phyloP scores from a whole-genome alignment of 2,888 invertebrate genomes.

The Cyrtodaria siliqua region DNA sequence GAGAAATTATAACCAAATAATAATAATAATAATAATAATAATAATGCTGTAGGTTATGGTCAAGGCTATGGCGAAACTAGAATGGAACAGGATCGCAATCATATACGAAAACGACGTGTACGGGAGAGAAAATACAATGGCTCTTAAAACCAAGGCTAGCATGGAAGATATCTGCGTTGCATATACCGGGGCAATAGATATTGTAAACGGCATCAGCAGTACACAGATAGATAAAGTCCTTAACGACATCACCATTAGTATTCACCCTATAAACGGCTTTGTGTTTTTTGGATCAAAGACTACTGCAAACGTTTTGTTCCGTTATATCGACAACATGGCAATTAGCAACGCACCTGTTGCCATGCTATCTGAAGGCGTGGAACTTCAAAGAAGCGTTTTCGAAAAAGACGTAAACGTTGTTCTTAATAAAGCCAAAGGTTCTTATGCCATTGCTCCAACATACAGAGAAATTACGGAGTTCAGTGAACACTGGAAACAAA shows the following conservation, averaged over 20 bases:
- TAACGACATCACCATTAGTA: slow-evolving; percentile 2
- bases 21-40: too few relatives aligned
- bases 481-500: slow-evolving; percentile 28
- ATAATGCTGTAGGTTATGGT: slow-evolving; percentile 66
- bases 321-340: slow-evolving; percentile 9
- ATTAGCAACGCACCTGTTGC: slow-evolving; percentile 25
- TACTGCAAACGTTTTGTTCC: slow-evolving; percentile 24
- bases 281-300: slow-evolving; percentile 28
- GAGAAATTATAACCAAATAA: too few relatives aligned
- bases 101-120: slow-evolving; percentile 64
- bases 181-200: slow-evolving; percentile 10
- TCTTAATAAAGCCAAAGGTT: slow-evolving; percentile 28
- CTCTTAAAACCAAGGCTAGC: slow-evolving; percentile 26
- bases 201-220: slow-evolving; percentile 11
- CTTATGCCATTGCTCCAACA: slow-evolving; percentile 20
- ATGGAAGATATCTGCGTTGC: slow-evolving; percentile 58
- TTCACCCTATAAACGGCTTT: slow-evolving; percentile 17
- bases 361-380: slow-evolving; percentile 32
- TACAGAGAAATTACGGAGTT: slow-evolving; percentile 44
- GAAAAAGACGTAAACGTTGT: background rate
- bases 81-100: slow-evolving; percentile 72
- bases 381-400: slow-evolving; percentile 22
- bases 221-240: slow-evolving; percentile 13
- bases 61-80: slow-evolving; percentile 49
- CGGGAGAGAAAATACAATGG: slow-evolving; percentile 44